These are phyloP conservation scores for Tortricodes alternella DNA, from an alignment of 2,888 invertebrate genomes.

Conservation along the genomic window DNA sequence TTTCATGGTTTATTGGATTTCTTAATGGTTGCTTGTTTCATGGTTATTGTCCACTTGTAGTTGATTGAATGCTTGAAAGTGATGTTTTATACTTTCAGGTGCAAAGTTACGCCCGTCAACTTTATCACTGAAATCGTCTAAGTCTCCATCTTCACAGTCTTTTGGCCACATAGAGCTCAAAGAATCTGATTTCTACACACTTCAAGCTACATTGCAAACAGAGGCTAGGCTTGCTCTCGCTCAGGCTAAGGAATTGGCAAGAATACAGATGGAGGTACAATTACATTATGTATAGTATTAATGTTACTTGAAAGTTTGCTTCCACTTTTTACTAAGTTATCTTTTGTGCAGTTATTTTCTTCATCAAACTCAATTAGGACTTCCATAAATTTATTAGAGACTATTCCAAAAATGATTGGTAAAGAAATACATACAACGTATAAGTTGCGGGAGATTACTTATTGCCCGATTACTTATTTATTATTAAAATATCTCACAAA, in stretches of 20 bases:
- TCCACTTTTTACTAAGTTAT: too few relatives aligned
- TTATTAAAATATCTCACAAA: too few relatives aligned
- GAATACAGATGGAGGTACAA: conserved; percentile 95
- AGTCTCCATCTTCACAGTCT: conserved; percentile 77
- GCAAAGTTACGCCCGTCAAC: conserved; percentile 72
- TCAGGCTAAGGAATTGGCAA: conserved; percentile 95
- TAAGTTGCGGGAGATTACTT: too few relatives aligned
- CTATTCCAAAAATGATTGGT: too few relatives aligned
- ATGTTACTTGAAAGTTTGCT: too few relatives aligned
- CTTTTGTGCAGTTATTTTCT: too few relatives aligned
- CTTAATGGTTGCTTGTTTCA: neutral
- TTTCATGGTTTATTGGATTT: neutral
- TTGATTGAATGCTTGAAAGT: neutral
- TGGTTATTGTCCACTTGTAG: neutral
- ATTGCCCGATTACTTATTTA: too few relatives aligned
- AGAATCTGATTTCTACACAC: conserved; percentile 90
- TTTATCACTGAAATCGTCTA: conserved; percentile 67
- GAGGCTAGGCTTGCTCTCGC: conserved; percentile 94
- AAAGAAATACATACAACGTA: neutral
- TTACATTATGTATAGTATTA: too few relatives aligned
- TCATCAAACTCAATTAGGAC: too few relatives aligned
- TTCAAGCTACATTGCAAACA: conserved; percentile 91
- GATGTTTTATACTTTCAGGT: conserved; percentile 46
- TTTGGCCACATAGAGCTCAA: conserved; percentile 69
- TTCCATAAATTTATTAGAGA: too few relatives aligned